Evolutionary conservation across 2,797 vertebrate species (phyloP), one percentile per base, ranked within the genome.

Genomic region (Characodon lateralis): DNA sequence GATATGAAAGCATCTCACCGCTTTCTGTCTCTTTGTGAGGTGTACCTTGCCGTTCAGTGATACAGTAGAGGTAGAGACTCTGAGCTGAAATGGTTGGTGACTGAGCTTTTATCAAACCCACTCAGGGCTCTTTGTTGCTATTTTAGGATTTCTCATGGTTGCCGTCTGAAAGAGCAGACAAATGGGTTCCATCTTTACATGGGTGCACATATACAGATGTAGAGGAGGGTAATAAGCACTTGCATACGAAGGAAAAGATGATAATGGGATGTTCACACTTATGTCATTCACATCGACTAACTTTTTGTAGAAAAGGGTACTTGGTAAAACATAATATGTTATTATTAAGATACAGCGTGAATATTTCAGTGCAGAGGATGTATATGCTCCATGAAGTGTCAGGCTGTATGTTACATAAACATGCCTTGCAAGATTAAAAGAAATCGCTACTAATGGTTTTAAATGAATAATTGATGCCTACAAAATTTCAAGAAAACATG

Each of bases 81-180:
- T 84, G 85, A 77, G 89, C 88, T 81, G 83, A 93, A 94, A 94
- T 94, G 86, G 85, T 88, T 93, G 91, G 83, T 95, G 94, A 94
- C 93, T 90, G 90, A 90, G 79, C 95, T 95, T 95, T 96, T 93
- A 95, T 95, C 93, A 87, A 86, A 92, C 91, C 93, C 91, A 89
- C 90, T 84, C 87, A 94, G 88, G 87, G 84, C 89, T 81, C 93
- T 95, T 94, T 95, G 93, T 95, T 95, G 95, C 94, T 95, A 95
- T 95, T 95, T 95, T 93, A 87, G 93, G 94, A 94, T 91, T 72
- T 94, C 94, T 95, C 94, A 84, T 88, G 88, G 89, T 94, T 87
- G 87, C 90, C 92, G 85, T 93, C 90, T 92, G 90, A 93, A 87
- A 90, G 89, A 87, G 92, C 91, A 92, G 92, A 88, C 90, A 85